Conservation (phyloP, 2,113 vertebrate genomes). For the Bubalus kerabau region DNA sequence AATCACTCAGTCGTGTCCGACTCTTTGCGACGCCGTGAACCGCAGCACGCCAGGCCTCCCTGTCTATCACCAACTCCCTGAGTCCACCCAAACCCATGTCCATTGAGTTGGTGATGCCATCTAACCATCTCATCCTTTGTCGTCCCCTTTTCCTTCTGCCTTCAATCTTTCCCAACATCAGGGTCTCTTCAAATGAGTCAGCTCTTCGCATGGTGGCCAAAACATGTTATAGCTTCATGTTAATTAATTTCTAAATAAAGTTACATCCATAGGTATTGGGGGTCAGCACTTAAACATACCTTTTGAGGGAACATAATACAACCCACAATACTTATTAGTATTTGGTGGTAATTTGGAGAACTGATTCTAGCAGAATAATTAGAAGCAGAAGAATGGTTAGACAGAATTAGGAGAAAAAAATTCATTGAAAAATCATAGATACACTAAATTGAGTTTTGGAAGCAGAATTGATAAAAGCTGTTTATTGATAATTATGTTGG, state of each 20-base stretch:
- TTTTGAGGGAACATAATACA: not conserved
- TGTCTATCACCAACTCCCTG: not conserved
- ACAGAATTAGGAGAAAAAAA: not conserved
- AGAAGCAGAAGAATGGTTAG: not conserved
- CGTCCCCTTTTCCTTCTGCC: not conserved
- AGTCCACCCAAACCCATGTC: not conserved
- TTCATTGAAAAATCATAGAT: not conserved
- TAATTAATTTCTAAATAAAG: not conserved
- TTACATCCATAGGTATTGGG: not conserved
- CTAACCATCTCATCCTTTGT: not conserved
- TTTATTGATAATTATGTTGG: not conserved
- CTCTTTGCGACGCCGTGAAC: not conserved
- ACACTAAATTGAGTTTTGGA: not conserved
- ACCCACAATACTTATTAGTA: not conserved
- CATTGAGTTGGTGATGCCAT: not conserved
- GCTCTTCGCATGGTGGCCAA: not conserved
- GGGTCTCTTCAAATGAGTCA: not conserved
- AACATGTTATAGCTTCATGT: not conserved
- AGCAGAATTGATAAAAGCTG: not conserved
- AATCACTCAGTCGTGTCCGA: not conserved
- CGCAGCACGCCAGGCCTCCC: accelerated
- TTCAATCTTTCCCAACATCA: not conserved
- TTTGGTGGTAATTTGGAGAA: not conserved
- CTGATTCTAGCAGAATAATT: not conserved
- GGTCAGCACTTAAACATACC: not conserved